Base-by-base conservation (phyloP, 2,888 invertebrate genomes). In the Phytoseiulus persimilis region DNA sequence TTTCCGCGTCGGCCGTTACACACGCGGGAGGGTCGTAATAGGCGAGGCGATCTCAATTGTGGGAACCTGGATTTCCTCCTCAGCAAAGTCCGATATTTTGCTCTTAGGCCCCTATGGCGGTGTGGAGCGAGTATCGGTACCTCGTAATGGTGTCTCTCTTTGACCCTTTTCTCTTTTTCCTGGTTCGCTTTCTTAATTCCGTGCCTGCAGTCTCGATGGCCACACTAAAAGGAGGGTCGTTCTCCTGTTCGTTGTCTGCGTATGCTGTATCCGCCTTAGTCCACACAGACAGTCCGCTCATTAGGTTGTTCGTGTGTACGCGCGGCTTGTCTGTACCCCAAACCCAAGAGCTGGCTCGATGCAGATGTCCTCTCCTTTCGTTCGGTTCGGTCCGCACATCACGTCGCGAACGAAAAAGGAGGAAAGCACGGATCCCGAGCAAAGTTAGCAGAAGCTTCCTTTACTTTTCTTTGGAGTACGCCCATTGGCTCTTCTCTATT, bases 401-500 rank as follows among this genome's bases (percentile, higher is more conserved):
- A 65, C 65, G 65, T 65, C 65, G 65, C 65, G 65, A 65, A 65
- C 65, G 65, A 65, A 65, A 65, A 65, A 65, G 65, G 65, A 65
- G 65, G 18, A 65, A 65, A 65, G 65, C 65, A 65, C 65, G 65
- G 65, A 65, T 65, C 65, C 18, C 65, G 65, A 65, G 65, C 65
- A 65, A 65, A 65, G 65, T 65, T 65, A 65, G 65, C 65, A 28
- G 65, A 65, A 65, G 65, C 65, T 65, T 65, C 28, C 65, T 65
- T 65, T 65, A 65, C 65, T 65, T 65, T 65, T 65, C 65, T 65
- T 65, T 28, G 14, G 65, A 6, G 65, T 65, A 65, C 65, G 65
- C 65, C 65, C 65, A 65, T 65, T 87, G 87, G 32, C 45, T 87
- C 87, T 45, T 87, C 87, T 87, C 87, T 87, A 87, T 87, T 87